Conservation (phyloP, 1,140 invertebrate species). For the Leptinotarsa texana region DNA sequence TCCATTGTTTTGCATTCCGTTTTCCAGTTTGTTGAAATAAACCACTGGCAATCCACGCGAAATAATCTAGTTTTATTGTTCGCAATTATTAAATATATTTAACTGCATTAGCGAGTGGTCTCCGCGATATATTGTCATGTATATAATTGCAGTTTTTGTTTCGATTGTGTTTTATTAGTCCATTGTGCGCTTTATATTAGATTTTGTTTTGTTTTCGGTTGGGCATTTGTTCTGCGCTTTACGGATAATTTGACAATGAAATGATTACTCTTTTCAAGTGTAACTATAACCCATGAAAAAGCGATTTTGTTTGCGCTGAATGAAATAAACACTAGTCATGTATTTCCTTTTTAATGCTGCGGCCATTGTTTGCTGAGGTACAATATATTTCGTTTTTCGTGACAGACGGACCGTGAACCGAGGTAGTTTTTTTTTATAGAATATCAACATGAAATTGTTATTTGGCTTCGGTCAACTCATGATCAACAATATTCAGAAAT, state of each 20-base stretch:
- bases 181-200: constrained; percentile 52
- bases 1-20: constrained; percentile 20
- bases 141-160: constrained; percentile 52
- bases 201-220: constrained; percentile 49
- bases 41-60: constrained; percentile 44
- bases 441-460: no score
- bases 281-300: constrained; percentile 19
- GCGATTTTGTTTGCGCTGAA: constrained; percentile 11
- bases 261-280: constrained; percentile 38
- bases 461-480: no score
- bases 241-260: constrained; percentile 50
- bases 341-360: not conserved
- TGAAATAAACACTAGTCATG: constrained; percentile 15
- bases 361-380: not conserved
- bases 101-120: constrained; percentile 47
- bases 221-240: constrained; percentile 48
- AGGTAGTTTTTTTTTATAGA: no score
- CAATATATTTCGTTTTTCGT: not conserved
- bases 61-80: constrained; percentile 54
- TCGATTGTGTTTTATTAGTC: constrained; percentile 52
- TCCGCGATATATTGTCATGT: constrained; percentile 49
- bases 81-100: constrained; percentile 53
- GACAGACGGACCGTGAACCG: no score
- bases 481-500: no score
- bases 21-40: constrained; percentile 41